These are phyloP conservation scores for Brachyalestes nurse DNA, from an alignment of 2,797 vertebrate genomes.

Conservation along the genomic window DNA sequence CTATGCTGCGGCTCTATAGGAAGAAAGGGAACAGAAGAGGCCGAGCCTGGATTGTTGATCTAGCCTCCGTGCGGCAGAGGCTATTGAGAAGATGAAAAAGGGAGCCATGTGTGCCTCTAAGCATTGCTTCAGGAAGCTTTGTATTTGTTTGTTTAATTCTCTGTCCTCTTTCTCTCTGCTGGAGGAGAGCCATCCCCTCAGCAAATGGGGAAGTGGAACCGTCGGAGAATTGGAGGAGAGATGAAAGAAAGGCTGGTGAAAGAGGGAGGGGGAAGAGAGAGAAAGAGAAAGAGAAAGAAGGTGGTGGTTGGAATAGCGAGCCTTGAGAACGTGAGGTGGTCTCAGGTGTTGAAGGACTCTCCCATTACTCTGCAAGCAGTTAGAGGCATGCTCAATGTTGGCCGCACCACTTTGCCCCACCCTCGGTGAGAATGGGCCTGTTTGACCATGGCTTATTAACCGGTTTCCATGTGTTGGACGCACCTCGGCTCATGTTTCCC, in stretches of 20 bases:
- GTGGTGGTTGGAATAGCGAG: constrained; percentile 59
- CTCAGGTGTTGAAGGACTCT: constrained; percentile 88
- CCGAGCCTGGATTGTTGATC: constrained; percentile 53
- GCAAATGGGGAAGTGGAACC: constrained; percentile 65
- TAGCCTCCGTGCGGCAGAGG: constrained; percentile 14
- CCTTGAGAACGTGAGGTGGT: constrained; percentile 73
- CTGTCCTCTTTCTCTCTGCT: constrained; percentile 42
- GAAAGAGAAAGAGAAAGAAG: background rate
- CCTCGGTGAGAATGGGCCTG: constrained; percentile 62
- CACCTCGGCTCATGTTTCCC: constrained; percentile 25
- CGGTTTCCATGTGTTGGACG: constrained; percentile 40
- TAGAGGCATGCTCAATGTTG: constrained; percentile 73
- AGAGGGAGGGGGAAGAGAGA: constrained; percentile 20
- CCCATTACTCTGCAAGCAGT: constrained; percentile 79
- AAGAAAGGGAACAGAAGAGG: constrained; percentile 27
- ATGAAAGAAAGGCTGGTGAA: constrained; percentile 72
- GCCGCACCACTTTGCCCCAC: constrained; percentile 65
- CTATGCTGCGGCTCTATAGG: constrained; percentile 32
- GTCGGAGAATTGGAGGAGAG: constrained; percentile 72
- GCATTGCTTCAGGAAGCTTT: constrained; percentile 63
- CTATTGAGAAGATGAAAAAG: constrained; percentile 62
- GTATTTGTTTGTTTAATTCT: constrained; percentile 65
- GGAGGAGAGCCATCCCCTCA: constrained; percentile 39
- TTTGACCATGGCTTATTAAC: constrained; percentile 53
- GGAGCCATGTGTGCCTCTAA: constrained; percentile 52